Base-by-base conservation (phyloP, 2,113 vertebrate species). In the Lipophrys pholis region DNA sequence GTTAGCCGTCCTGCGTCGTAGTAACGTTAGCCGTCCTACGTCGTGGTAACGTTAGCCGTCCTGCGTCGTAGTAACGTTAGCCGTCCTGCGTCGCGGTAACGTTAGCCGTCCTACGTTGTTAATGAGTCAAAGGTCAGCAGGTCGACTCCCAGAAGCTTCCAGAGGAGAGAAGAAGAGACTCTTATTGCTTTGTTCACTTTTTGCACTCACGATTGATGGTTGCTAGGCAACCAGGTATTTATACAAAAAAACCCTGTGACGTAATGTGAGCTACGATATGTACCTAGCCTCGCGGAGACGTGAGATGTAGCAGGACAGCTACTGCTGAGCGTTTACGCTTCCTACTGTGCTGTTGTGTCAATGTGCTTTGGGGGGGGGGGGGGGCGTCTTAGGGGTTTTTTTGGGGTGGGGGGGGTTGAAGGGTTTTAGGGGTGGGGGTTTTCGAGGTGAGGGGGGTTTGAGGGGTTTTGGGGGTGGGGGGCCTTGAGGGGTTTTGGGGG, bases 171-270 rank as follows among this genome's bases (percentile, higher is more conserved):
- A 62, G 60, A 81, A 85, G 68, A 90, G 69, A 87, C 81, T 90
- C 81, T 95, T 95, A 95, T 95, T 95, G 94, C 94, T 95, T 93
- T 86, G 78, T 89, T 92, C 83, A 90, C 85, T 82, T 90, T 91
- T 92, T 93, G 90, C 92, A 88, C 91, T 90, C 78, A 67, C 64
- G 48, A 81, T 84, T 85, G 75, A 86, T 82, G 62, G 90, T 86
- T 89, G 88, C 82, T 76, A 60, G 58, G 83, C 87, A 84, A 85
- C 79, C 69, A 53, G 63, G 76, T 85, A 55, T 77, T 79, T 73
- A 87, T 89, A 91, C 67, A 89, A 92, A 89, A 89, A 81, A 90
- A 92, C 87, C 90, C 92, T 92, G 88, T 90, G 88, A 93, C 87
- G 63, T 75, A 93, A 4, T 4, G 21, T 30, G 4, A 90, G 90